Conservation (phyloP, 2,113 vertebrate species). For the Lichenostomus cassidix region DNA sequence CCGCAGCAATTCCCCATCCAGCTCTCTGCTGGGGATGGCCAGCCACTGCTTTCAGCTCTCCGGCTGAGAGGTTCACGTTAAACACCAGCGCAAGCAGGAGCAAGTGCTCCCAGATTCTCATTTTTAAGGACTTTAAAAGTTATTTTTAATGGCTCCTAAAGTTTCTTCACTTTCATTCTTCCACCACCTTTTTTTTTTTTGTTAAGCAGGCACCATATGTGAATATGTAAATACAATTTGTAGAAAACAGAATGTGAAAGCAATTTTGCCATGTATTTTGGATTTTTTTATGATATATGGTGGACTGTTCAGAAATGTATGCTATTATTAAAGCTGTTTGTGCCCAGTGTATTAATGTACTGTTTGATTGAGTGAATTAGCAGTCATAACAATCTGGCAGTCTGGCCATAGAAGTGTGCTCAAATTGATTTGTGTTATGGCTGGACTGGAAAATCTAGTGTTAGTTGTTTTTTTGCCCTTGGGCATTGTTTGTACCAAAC, state of each 20-base stretch:
- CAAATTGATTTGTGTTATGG: slow-evolving; percentile 80
- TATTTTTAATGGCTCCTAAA: slow-evolving; percentile 49
- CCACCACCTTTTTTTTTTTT: neutral
- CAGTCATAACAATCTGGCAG: slow-evolving; percentile 82
- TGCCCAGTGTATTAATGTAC: slow-evolving; percentile 76
- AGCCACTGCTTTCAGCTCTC: slow-evolving; percentile 55
- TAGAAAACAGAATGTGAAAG: slow-evolving; percentile 27
- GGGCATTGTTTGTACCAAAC: slow-evolving; percentile 79
- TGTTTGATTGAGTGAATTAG: slow-evolving; percentile 81
- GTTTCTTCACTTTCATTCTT: slow-evolving; percentile 3
- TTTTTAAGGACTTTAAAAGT: slow-evolving; percentile 54
- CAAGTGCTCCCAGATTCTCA: slow-evolving; percentile 2
- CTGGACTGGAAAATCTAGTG: slow-evolving; percentile 81
- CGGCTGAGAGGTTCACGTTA: slow-evolving; percentile 26
- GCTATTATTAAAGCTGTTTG: slow-evolving; percentile 73
- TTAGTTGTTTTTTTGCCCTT: slow-evolving; percentile 80
- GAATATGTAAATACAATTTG: neutral
- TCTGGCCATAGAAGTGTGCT: slow-evolving; percentile 78
- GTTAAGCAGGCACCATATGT: neutral
- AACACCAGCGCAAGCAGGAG: neutral
- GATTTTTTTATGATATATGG: slow-evolving; percentile 54
- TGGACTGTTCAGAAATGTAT: slow-evolving; percentile 60
- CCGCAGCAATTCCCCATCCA: slow-evolving; percentile 38
- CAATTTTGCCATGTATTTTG: slow-evolving; percentile 12
- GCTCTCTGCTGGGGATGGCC: slow-evolving; percentile 31